Conservation (phyloP, 1,140 invertebrate genomes). For the Lerema accius region DNA sequence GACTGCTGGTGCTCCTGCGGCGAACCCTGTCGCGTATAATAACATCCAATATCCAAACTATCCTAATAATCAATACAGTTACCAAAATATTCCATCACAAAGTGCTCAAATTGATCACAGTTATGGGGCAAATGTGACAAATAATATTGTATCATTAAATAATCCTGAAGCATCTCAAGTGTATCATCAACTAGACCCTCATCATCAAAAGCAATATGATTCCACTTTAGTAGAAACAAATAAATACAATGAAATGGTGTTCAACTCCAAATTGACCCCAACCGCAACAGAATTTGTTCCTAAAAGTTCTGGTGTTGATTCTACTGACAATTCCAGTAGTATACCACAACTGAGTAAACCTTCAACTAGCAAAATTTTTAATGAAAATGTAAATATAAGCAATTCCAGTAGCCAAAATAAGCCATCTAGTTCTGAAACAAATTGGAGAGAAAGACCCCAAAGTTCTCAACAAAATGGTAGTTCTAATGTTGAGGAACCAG, state of each 20-base stretch:
- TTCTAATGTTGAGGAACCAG: constrained; percentile 30
- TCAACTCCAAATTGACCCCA: constrained; percentile 73
- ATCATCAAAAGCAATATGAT: constrained; percentile 53
- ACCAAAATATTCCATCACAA: constrained; percentile 62
- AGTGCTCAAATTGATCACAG: constrained; percentile 54
- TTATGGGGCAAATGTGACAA: constrained; percentile 52
- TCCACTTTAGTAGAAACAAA: constrained; percentile 39
- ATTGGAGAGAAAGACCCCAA: constrained; percentile 67
- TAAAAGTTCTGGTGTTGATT: constrained; percentile 54
- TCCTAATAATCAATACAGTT: constrained; percentile 57
- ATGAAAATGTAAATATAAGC: constrained; percentile 36
- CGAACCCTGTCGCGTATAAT: constrained; percentile 49
- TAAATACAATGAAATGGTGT: constrained; percentile 64
- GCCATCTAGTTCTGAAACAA: constrained; percentile 53
- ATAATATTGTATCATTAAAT: constrained; percentile 39
- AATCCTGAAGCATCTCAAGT: constrained; percentile 40
- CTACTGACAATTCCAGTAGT: constrained; percentile 36
- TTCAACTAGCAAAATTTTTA: constrained; percentile 44
- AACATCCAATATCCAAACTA: constrained; percentile 65
- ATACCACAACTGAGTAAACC: constrained; percentile 34
- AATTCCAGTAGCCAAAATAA: constrained; percentile 43
- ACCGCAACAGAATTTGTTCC: constrained; percentile 80
- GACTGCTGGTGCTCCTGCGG: constrained; percentile 42
- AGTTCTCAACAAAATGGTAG: constrained; percentile 44
- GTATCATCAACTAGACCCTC: constrained; percentile 48